These are phyloP conservation scores for Liposcelis brunnea DNA, from an alignment of 2,888 invertebrate species.

Conservation along the genomic window DNA sequence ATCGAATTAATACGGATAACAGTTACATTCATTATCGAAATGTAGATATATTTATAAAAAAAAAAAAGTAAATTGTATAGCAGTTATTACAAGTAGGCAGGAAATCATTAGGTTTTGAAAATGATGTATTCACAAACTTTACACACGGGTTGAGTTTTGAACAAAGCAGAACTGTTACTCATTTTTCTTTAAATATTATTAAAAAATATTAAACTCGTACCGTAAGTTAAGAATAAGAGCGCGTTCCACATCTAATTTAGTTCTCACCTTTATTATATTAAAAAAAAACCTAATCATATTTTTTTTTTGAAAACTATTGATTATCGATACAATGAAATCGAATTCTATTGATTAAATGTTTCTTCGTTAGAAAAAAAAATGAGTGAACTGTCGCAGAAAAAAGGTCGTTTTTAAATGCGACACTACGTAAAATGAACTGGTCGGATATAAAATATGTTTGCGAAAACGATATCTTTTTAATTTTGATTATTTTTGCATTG, in stretches of 20 bases:
- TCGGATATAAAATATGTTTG: too few species aligned
- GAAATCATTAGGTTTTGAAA: background rate
- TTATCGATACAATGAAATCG: slow-evolving; percentile 9
- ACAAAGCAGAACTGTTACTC: background rate
- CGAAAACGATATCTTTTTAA: too few species aligned
- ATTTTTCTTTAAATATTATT: slow-evolving; percentile 1
- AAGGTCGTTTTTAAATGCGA: background rate
- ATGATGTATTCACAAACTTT: slow-evolving; percentile 1
- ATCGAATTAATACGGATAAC: too few species aligned
- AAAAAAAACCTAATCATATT: slow-evolving; percentile 3
- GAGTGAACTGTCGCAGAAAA: slow-evolving; percentile 8
- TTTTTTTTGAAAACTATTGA: slow-evolving; percentile 9
- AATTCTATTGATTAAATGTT: slow-evolving; percentile 7
- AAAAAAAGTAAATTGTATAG: too few species aligned
- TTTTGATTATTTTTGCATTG: too few species aligned
- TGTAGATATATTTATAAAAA: too few species aligned
- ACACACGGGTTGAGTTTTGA: background rate
- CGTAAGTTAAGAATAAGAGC: background rate
- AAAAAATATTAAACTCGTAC: background rate
- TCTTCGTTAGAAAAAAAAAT: background rate
- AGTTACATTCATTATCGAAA: too few species aligned
- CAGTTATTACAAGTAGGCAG: too few species aligned
- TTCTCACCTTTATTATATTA: background rate
- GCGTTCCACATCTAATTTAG: background rate
- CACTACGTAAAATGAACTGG: too few species aligned